Evolutionary conservation across 1,140 invertebrate genomes (phyloP).

Genomic region (Drosophila santomea): DNA sequence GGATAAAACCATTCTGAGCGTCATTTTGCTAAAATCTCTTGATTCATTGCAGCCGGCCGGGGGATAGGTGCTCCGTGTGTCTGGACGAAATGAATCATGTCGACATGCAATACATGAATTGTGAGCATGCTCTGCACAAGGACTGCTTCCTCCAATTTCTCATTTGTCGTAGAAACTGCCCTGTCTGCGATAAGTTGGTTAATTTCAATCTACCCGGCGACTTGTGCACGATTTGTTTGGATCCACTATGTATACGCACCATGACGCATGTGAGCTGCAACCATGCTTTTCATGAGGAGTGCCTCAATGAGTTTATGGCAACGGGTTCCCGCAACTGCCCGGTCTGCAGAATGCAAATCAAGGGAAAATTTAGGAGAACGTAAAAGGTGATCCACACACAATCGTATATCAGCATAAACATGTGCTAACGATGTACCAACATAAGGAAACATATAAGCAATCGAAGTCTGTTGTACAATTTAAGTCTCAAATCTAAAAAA

Average conservation of each 20-base stretch:
- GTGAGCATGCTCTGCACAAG: constrained; percentile 57
- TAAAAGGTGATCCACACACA: too few relatives aligned
- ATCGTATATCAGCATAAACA: not conserved
- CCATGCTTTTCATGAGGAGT: constrained; percentile 46
- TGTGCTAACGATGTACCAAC: too few relatives aligned
- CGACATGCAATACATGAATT: constrained; percentile 36
- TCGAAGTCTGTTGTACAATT: constrained; percentile 22
- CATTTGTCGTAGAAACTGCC: constrained; percentile 23
- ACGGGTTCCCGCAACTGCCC: constrained; percentile 18
- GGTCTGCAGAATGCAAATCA: constrained; percentile 7
- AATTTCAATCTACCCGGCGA: constrained; percentile 26
- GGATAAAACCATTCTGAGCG: not conserved
- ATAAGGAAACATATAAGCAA: too few relatives aligned
- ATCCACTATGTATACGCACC: not conserved
- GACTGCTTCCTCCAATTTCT: constrained; percentile 32
- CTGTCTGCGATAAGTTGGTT: constrained; percentile 18
- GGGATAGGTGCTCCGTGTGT: constrained; percentile 50
- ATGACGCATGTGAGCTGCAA: constrained; percentile 41
- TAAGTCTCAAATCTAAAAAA: constrained; percentile 18
- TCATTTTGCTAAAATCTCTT: not conserved
- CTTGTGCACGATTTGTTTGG: constrained; percentile 43
- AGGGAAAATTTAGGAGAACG: too few relatives aligned
- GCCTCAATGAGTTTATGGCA: constrained; percentile 6
- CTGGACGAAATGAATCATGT: not conserved
- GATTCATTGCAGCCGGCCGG: constrained; percentile 31